Base-by-base conservation (phyloP, 2,888 invertebrate genomes). In the Saturnia pavonia region DNA sequence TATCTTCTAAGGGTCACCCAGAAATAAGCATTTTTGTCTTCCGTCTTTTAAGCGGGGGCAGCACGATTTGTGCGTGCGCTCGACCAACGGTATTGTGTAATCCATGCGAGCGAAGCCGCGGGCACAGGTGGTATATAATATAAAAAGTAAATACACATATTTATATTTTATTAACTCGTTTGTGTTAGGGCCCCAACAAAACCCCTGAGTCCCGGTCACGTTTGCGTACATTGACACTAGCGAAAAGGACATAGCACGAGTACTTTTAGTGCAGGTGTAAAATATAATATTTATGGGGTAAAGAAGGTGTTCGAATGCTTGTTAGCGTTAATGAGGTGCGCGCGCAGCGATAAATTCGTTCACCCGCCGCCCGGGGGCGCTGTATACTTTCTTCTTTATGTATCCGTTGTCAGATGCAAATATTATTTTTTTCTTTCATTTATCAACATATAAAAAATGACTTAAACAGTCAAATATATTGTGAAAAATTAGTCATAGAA, bases 271-370 rank as follows among this genome's bases (percentile, higher is more conserved):
- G 87, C 91, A 92, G 91, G 91, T 92, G 92, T 92, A 90, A 91
- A 92, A 91, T 91, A 91, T 91, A 86, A 91, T 92, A 93, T 92
- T 92, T 92, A 93, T 90, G 87, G 85, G 82, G 88, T 88, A 89
- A 88, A 88, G 90, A 90, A 91, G 91, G 90, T 89, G 87, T 88
- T 88, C 85, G 86, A 88, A 88, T 84, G 90, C 92, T 93, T 92
- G 92, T 93, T 92, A 92, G 90, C 81, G 86, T 86, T 92, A 92
- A 93, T 92, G 92, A 93, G 92, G 88, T 89, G 90, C 88, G 88
- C 89, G 89, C 89, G 88, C 88, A 84, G 82, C 88, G 79, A 91
- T 92, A 91, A 90, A 92, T 92, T 88, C 82, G 88, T 88, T 83
- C 84, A 83, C 82, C 84, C 80, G 84, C 88, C 89, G 91, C 92